phyloP scores from a whole-genome alignment of 2,797 vertebrate genomes.

The Halcyon badia region DNA sequence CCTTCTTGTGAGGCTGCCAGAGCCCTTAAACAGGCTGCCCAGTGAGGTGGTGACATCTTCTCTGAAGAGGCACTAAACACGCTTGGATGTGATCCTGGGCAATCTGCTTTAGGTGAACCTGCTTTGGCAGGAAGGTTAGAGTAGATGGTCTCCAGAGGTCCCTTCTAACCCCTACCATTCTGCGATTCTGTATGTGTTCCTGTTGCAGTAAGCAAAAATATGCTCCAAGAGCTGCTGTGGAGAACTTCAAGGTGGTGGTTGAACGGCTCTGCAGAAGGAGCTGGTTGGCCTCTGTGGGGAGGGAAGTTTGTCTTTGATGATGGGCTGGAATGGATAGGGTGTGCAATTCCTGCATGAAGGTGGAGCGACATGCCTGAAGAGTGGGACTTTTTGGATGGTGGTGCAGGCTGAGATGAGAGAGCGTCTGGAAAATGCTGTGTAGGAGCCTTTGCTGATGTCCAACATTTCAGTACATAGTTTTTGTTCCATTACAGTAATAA shows the following conservation, averaged over 20 bases:
- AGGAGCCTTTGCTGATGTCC: neutral
- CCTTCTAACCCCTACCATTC: neutral
- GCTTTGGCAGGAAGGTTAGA: neutral
- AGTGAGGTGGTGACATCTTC: too few species aligned
- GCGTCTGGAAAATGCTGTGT: neutral
- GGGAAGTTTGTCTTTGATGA: neutral
- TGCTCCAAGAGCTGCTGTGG: neutral
- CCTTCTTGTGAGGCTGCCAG: too few species aligned
- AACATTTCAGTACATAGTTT: fast-evolving
- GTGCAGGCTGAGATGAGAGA: neutral
- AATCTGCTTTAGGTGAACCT: too few species aligned
- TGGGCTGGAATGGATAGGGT: neutral
- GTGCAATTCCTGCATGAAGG: too few species aligned
- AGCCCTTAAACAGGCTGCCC: too few species aligned
- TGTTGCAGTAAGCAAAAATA: neutral
- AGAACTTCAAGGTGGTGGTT: neutral
- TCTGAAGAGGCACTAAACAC: too few species aligned
- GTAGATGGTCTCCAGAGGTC: neutral
- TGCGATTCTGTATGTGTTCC: neutral
- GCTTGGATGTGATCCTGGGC: too few species aligned
- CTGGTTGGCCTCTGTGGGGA: neutral
- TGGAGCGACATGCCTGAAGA: neutral
- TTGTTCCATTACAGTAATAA: neutral
- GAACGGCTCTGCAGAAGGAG: neutral
- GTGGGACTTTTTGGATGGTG: neutral